phyloP scores from a whole-genome alignment of 1,140 invertebrate species.

The Zaprionus davidi region DNA sequence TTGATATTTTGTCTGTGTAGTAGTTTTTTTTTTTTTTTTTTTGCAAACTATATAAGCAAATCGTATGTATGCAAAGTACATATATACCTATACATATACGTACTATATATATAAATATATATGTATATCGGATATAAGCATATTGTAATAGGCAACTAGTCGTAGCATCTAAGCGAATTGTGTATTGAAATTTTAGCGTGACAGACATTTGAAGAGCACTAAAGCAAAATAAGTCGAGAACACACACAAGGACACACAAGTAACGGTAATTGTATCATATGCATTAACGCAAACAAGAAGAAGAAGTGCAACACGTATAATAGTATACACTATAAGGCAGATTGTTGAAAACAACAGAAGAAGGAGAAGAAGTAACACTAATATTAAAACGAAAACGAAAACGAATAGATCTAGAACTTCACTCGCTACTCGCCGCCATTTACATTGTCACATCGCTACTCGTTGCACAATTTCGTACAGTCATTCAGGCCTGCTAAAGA shows the following conservation, averaged over 20 bases:
- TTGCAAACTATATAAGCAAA: slow-evolving; percentile 14
- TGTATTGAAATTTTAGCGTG: slow-evolving; percentile 78
- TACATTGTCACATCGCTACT: not conserved
- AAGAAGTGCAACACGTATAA: slow-evolving; percentile 41
- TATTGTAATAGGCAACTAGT: slow-evolving; percentile 72
- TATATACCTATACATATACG: not conserved
- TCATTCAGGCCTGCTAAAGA: not conserved
- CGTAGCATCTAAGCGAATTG: slow-evolving; percentile 71
- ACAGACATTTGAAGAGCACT: slow-evolving; percentile 50
- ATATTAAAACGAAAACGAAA: not conserved
- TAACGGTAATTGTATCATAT: slow-evolving; percentile 42
- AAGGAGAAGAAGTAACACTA: slow-evolving; percentile 25
- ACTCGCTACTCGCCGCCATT: slow-evolving; percentile 3
- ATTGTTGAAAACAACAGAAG: slow-evolving; percentile 17
- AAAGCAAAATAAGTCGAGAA: slow-evolving; percentile 28
- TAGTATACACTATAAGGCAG: slow-evolving; percentile 1
- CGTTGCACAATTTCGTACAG: not conserved
- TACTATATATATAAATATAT: slow-evolving; percentile 12
- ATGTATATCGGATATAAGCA: slow-evolving; percentile 16
- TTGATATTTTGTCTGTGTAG: slow-evolving; percentile 69
- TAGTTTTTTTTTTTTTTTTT: slow-evolving; percentile 51
- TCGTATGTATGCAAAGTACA: slow-evolving; percentile 20
- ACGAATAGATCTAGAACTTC: slow-evolving; percentile 17
- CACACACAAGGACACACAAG: not conserved
- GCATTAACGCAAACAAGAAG: slow-evolving; percentile 14